Evolutionary conservation across 2,888 invertebrate genomes (phyloP), one percentile per base, ranked within the genome.

Genomic region (Cosmopolites sordidus): DNA sequence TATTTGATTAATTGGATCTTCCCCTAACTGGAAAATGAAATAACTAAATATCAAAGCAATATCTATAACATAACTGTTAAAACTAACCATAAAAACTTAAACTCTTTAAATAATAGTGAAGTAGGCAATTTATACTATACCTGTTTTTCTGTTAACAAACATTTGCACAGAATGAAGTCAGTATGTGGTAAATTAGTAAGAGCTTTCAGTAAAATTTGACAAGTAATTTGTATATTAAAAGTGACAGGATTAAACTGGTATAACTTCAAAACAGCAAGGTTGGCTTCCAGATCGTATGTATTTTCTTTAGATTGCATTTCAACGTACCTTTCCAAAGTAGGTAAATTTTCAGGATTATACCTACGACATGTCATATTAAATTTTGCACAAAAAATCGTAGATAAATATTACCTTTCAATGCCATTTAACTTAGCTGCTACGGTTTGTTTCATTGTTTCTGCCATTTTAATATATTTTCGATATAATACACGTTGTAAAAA

Each of bases 111-210:
- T n/a, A n/a, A n/a, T n/a, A n/a, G n/a, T n/a, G n/a, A n/a, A n/a
- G n/a, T n/a, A n/a, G n/a, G n/a, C n/a, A 38, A 38, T 14, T 12
- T 14, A 14, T 12, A 38, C n/a, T n/a, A n/a, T 62, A 83, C 83
- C 69, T 81, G 82, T 64, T 81, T 80, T 53, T 92, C 89, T 60
- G 91, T 87, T 54, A 99, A 79, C 50, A 99, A 81, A 73, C 96
- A 98, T 76, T 99, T 99, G 78, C 98, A 99, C 60, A 99, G 79
- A 42, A 95, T 93, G 70, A 98, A 97, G 75, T 99, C 99, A 6
- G 97, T 92, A 69, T 97, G 94, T 0, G 99, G 99, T 63, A 98
- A 83, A 74, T 96, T 97, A 8, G 98, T 97, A 38, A 99, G 77
- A 1, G 97, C 94, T 73, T 99, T 99, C 62, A 99, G 73, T 40